These are phyloP conservation scores for Microcebus ravelobensis DNA, from an alignment of 2,113 vertebrate genomes.

Conservation along the genomic window DNA sequence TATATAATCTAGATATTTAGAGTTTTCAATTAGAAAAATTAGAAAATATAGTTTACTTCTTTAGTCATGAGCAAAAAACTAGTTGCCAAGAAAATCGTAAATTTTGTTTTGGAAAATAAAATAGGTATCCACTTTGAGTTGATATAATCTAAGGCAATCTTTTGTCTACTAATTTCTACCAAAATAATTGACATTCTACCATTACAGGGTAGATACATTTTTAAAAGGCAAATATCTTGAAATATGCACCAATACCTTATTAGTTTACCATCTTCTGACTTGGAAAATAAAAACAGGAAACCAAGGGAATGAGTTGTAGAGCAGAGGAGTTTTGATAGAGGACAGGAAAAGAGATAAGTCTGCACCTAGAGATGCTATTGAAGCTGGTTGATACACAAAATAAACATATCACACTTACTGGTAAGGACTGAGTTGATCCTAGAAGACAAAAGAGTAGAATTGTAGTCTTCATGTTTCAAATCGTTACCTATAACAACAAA, in stretches of 20 bases:
- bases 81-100: slow-evolving; percentile 11
- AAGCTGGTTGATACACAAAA: background rate
- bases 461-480: slow-evolving; percentile 66
- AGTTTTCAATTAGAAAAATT: background rate
- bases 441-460: slow-evolving; percentile 75
- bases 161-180: background rate
- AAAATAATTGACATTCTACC: background rate
- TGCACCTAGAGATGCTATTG: background rate
- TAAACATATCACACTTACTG: slow-evolving; percentile 55
- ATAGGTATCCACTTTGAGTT: background rate
- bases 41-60: background rate
- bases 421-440: slow-evolving; percentile 64
- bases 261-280: background rate
- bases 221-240: background rate
- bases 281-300: slow-evolving; percentile 38
- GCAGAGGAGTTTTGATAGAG: background rate
- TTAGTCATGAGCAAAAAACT: slow-evolving; percentile 30
- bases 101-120: slow-evolving; percentile 25
- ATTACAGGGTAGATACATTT: background rate
- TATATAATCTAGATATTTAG: slow-evolving; percentile 5
- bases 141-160: background rate
- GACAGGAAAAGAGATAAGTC: background rate
- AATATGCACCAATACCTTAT: background rate
- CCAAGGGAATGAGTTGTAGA: background rate
- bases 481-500: slow-evolving; percentile 67